Evolutionary conservation across 2,888 invertebrate genomes (phyloP), one percentile per base, ranked within the genome.

Genomic region (Papilio protenor): DNA sequence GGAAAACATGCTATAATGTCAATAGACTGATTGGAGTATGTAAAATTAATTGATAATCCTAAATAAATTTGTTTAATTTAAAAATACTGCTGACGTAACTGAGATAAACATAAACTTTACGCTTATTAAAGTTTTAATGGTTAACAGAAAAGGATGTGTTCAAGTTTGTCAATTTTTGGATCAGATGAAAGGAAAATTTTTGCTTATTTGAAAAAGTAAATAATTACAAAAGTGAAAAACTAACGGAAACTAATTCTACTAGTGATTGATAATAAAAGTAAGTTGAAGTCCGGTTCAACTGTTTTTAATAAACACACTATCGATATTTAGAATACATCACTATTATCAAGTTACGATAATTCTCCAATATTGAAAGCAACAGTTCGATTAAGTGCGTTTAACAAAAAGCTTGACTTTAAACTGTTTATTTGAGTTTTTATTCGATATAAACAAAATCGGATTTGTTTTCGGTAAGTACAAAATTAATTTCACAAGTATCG

Each of bases 381-480:
- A 83, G 82, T 84, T 77, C 80, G 79, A 82, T 81, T 75, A 74
- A 79, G 79, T 66, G 52, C 75, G 73, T 69, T 80, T 33, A 75
- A 75, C 49, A 40, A 77, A 79, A 77, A 79, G 77, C 80, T 76
- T 73, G 76, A 70, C 45, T 74, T 64, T 70, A 59, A 21, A 59
- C 69, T 76, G 57, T 33, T 79, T 77, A 76, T 75, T 75, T 76
- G 61, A 52, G 74, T 59, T 52, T 75, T 49, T 71, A 5, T 61
- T 33, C 18, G 10, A 12, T 12, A 14, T 14, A 40, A 70, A 14
- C n/a, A 27, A 14, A 14, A 55, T 59, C 12, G 21, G 59, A 27
- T 14, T 5, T 23, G 10, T 14, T 59, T 49, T 3, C 21, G 45
- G 73, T 73, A 73, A 73, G 73, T 73, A 57, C 64, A 61, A 18